Evolutionary conservation across 1,140 invertebrate genomes (phyloP).

Genomic region (Hirudo medicinalis): DNA sequence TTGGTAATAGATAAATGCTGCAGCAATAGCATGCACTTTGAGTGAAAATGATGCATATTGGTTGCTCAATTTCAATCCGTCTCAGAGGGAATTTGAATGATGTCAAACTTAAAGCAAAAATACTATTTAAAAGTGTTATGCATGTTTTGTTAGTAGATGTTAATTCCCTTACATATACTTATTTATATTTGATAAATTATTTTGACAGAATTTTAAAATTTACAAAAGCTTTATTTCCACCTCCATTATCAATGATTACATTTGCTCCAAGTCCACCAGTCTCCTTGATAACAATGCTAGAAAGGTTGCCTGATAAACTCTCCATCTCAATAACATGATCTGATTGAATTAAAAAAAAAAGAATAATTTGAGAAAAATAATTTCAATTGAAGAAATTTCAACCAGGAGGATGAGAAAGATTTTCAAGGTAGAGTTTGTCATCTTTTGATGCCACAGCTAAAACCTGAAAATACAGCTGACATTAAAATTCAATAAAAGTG

Average conservation of each 20-base stretch:
- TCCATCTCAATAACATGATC: constrained; percentile 41
- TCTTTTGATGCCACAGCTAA: constrained; percentile 37
- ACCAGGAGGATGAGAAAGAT: constrained; percentile 35
- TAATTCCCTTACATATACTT: too few species aligned
- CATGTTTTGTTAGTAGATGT: neutral
- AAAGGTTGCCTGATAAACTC: constrained; percentile 30
- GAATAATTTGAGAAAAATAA: constrained; percentile 10
- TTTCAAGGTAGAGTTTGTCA: constrained; percentile 40
- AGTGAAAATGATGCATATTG: neutral
- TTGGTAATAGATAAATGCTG: neutral
- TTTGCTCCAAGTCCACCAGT: constrained; percentile 44
- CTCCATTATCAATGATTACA: constrained; percentile 43
- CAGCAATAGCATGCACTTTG: neutral
- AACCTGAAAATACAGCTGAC: constrained; percentile 27
- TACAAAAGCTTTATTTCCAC: constrained; percentile 24
- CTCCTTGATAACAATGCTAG: constrained; percentile 42
- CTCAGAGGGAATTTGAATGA: neutral
- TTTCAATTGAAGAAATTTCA: constrained; percentile 9
- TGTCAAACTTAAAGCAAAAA: neutral
- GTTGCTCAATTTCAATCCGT: neutral
- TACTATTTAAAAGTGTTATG: neutral
- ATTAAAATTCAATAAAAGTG: neutral
- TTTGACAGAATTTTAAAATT: too few species aligned
- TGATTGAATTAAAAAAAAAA: constrained; percentile 25
- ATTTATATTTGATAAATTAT: too few species aligned